Percentiles rank a stretch among this genome's conserved stretches.
phyloP scores from a whole-genome alignment of 2,888 invertebrate species.

The Drosophila neotestacea region DNA sequence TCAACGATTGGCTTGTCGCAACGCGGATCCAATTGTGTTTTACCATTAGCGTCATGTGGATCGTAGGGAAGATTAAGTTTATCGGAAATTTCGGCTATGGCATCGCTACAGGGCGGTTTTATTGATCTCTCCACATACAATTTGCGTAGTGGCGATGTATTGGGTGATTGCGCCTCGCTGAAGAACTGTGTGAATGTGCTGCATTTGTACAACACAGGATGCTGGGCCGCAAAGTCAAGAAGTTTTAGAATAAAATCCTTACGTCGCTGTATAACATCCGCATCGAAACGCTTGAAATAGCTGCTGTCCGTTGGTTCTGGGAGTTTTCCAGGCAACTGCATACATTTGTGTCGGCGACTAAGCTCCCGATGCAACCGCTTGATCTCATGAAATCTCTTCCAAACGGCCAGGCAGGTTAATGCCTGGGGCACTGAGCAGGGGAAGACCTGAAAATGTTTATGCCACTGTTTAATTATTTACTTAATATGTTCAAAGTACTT shows the following conservation, averaged over 20 bases:
- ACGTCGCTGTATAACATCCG: constrained; percentile 91
- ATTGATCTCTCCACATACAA: constrained; percentile 69
- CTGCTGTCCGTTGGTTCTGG: constrained; percentile 91
- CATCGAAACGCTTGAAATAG: constrained; percentile 93
- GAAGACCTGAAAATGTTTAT: constrained; percentile 88
- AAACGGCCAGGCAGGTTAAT: constrained; percentile 92
- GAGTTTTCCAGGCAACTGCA: constrained; percentile 90
- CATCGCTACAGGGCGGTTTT: constrained; percentile 57
- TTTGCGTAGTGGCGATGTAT: constrained; percentile 66
- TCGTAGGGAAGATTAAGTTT: constrained; percentile 78
- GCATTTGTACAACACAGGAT: constrained; percentile 92
- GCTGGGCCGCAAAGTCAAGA: constrained; percentile 91
- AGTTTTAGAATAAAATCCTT: constrained; percentile 90
- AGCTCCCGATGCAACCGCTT: constrained; percentile 92
- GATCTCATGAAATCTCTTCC: constrained; percentile 96
- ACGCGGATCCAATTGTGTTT: constrained; percentile 67
- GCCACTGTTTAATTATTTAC: not conserved
- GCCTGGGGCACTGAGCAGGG: constrained; percentile 92
- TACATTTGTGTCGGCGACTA: constrained; percentile 88
- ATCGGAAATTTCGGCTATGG: constrained; percentile 81
- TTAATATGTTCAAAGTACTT: constrained; percentile 81
- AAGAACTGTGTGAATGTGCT: constrained; percentile 93
- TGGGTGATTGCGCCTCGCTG: constrained; percentile 85
- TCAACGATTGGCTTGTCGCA: constrained; percentile 58
- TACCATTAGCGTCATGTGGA: constrained; percentile 60